Evolutionary conservation across 35 echinoderm and acorn worm genomes (phyloP).

Genomic region (Hemicentrotus pulcherrimus): DNA sequence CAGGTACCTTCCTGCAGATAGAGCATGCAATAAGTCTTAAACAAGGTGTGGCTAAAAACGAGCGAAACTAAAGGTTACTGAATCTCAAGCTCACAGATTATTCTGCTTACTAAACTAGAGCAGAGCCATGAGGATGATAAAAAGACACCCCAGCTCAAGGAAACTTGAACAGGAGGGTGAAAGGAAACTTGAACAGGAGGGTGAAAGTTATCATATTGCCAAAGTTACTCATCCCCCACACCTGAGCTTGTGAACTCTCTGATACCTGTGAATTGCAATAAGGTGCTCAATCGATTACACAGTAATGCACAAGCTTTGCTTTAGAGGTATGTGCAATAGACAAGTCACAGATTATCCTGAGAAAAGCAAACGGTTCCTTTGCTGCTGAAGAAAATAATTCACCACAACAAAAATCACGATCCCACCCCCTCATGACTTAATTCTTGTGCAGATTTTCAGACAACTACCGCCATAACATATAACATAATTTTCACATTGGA

Average conservation of each 20-base stretch:
- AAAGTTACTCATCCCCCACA: constrained; percentile 1
- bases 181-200: not conserved
- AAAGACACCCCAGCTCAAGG: not conserved
- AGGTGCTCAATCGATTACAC: not conserved
- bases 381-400: too few species aligned
- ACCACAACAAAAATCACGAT: too few species aligned
- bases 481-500: not conserved
- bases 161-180: not conserved
- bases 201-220: not conserved
- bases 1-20: not conserved
- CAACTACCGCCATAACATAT: not conserved
- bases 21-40: not conserved
- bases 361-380: not conserved
- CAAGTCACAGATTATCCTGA: not conserved
- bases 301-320: not conserved
- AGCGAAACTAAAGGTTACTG: not conserved
- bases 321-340: not conserved
- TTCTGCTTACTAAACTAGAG: not conserved
- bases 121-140: not conserved
- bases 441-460: too few species aligned
- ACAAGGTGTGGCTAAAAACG: not conserved
- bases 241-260: not conserved
- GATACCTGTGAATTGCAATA: not conserved
- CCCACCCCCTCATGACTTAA: too few species aligned
- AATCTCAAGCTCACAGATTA: not conserved